These are phyloP conservation scores for Xestoiulus laeticollis DNA, from an alignment of 2,888 invertebrate species.

Conservation along the genomic window DNA sequence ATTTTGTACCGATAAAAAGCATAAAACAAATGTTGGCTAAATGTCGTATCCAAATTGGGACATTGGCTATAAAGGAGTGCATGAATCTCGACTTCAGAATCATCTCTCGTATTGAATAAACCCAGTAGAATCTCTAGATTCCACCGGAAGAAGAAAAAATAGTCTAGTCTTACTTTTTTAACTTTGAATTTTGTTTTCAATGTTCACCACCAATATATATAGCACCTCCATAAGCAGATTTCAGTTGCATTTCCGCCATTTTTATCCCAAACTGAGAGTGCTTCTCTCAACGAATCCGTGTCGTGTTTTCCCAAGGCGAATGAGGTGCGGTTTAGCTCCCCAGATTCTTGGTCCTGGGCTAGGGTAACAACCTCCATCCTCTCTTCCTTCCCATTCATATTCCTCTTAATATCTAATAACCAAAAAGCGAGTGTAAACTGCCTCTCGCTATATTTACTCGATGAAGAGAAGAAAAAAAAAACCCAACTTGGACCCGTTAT, in stretches of 20 bases:
- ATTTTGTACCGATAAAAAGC: too few species aligned
- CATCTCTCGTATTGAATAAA: too few species aligned
- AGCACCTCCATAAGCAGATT: too few species aligned
- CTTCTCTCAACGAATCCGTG: background rate
- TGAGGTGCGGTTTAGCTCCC: background rate
- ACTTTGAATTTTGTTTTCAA: background rate
- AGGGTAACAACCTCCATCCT: slow-evolving; percentile 29
- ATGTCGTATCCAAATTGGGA: too few species aligned
- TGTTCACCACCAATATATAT: background rate
- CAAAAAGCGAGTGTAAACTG: background rate
- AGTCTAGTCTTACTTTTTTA: background rate
- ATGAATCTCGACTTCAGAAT: too few species aligned
- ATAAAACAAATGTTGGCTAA: too few species aligned
- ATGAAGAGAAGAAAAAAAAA: slow-evolving; percentile 3
- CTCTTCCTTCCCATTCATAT: slow-evolving; percentile 25
- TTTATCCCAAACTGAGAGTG: background rate
- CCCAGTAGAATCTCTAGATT: background rate
- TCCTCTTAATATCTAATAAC: slow-evolving; percentile 15
- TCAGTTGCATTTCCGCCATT: too few species aligned
- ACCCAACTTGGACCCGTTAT: background rate
- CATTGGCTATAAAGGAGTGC: too few species aligned
- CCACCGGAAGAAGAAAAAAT: background rate
- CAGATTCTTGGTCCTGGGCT: background rate
- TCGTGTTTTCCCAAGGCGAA: slow-evolving; percentile 1
- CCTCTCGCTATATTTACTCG: slow-evolving; percentile 28